These are phyloP conservation scores for Orbicella faveolata DNA, from an alignment of 64 coral and sea anemone species.

Conservation along the genomic window DNA sequence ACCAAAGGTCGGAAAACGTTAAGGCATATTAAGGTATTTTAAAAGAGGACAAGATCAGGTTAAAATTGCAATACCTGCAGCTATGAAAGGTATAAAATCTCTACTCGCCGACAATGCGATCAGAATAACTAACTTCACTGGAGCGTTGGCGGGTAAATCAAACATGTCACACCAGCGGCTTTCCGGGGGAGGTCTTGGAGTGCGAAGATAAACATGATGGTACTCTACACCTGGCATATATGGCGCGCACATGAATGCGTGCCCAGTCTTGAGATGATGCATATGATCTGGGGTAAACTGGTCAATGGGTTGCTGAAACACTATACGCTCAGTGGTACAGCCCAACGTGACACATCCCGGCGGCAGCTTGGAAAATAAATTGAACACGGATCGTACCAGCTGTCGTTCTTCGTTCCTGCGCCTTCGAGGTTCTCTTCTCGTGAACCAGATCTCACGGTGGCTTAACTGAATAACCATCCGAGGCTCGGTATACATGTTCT, in stretches of 20 bases:
- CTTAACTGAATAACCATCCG: conserved; percentile 65
- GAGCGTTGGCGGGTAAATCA: conserved; percentile 22
- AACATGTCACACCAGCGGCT: conserved; percentile 66
- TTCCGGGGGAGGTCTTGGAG: conserved; percentile 26
- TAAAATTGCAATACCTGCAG: conserved; percentile 46
- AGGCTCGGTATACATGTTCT: conserved; percentile 42
- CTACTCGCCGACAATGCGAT: conserved; percentile 68
- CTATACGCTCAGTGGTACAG: conserved; percentile 72
- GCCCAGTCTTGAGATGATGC: conserved; percentile 50
- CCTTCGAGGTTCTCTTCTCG: conserved; percentile 59
- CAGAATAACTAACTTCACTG: conserved; percentile 69
- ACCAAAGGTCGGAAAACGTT: conserved; percentile 27
- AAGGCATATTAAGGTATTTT: not conserved
- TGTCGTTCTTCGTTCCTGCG: conserved; percentile 65
- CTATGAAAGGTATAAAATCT: conserved; percentile 72
- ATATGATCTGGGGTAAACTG: not conserved
- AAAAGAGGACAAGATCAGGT: not conserved
- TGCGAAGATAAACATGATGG: conserved; percentile 63
- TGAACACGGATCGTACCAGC: conserved; percentile 64
- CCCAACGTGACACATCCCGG: conserved; percentile 56
- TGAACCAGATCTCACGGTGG: conserved; percentile 77
- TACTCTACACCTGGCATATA: conserved; percentile 55
- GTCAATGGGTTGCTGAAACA: conserved; percentile 38
- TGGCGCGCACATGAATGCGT: conserved; percentile 55
- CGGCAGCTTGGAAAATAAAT: conserved; percentile 62